Conservation (phyloP, 2,113 vertebrate genomes). For the Setophaga coronata region DNA sequence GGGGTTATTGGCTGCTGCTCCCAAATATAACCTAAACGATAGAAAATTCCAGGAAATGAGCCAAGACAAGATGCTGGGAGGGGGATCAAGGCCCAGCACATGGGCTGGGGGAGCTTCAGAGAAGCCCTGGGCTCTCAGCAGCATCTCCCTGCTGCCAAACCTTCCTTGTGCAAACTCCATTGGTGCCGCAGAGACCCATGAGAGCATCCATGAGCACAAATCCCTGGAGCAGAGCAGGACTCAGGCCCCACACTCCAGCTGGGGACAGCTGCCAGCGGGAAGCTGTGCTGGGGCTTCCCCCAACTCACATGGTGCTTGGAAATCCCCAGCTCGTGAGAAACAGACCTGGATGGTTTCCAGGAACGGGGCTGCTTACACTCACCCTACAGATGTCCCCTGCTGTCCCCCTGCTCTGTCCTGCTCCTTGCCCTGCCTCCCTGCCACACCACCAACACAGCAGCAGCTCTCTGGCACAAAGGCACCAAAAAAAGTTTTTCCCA, state of each 20-base stretch:
- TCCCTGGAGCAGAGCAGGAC: neutral
- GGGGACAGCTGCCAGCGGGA: neutral
- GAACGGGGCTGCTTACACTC: fast-evolving
- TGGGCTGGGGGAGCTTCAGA: neutral
- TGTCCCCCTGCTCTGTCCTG: neutral
- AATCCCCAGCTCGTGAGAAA: neutral
- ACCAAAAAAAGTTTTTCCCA: fast-evolving
- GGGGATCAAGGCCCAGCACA: neutral
- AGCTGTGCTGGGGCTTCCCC: neutral
- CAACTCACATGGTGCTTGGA: neutral
- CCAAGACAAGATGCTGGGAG: conserved; percentile 6
- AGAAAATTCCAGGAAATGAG: conserved; percentile 61
- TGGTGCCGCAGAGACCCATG: fast-evolving
- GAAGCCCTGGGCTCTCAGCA: neutral
- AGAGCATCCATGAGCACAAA: neutral
- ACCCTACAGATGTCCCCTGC: neutral
- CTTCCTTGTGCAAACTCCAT: neutral
- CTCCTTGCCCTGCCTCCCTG: neutral
- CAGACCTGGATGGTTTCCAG: fast-evolving
- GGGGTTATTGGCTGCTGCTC: conserved; percentile 29
- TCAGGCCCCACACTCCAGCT: fast-evolving
- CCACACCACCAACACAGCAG: neutral
- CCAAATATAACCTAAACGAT: conserved; percentile 49
- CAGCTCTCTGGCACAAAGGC: neutral
- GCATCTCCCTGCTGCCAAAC: neutral